A percentile compares a stretch with the other conserved stretches of the same genome.
These are phyloP conservation scores for Catocala sponsa DNA, from an alignment of 2,888 invertebrate species.

Conservation along the genomic window DNA sequence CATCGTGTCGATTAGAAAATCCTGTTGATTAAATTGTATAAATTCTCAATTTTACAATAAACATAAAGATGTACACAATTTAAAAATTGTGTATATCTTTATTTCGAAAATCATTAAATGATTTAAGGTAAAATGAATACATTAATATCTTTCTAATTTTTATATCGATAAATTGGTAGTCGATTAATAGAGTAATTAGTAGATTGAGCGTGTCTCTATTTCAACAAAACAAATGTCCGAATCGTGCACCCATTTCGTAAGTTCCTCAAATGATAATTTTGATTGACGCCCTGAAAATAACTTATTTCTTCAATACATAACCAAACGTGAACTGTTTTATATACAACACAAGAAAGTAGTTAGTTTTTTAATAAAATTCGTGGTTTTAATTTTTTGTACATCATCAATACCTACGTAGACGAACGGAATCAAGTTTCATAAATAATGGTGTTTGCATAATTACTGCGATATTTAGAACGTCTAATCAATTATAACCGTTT, in stretches of 20 bases:
- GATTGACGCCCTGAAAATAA: conserved; percentile 75
- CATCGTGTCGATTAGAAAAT: no score
- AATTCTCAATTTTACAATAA: no score
- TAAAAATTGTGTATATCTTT: no score
- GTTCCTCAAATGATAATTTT: conserved; percentile 82
- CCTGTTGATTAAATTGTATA: no score
- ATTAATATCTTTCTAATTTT: no score
- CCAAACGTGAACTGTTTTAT: conserved; percentile 55
- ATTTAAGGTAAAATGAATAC: no score
- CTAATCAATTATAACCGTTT: conserved; percentile 49
- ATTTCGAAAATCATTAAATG: no score
- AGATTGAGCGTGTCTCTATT: conserved; percentile 60
- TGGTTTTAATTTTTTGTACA: conserved; percentile 65
- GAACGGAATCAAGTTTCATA: conserved; percentile 87
- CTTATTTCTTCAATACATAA: conserved; percentile 51
- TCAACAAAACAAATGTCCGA: conserved; percentile 88
- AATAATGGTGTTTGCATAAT: conserved; percentile 79
- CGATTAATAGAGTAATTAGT: conserved; percentile 24
- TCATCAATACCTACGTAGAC: conserved; percentile 73
- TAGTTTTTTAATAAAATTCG: conserved; percentile 49
- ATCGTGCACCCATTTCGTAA: conserved; percentile 87
- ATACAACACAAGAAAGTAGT: conserved; percentile 36
- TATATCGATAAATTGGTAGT: conserved; percentile 12
- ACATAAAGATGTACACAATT: no score
- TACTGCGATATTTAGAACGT: conserved; percentile 62